Base-by-base conservation (phyloP, 2,888 invertebrate genomes). In the Archaeoteleia sp. region DNA sequence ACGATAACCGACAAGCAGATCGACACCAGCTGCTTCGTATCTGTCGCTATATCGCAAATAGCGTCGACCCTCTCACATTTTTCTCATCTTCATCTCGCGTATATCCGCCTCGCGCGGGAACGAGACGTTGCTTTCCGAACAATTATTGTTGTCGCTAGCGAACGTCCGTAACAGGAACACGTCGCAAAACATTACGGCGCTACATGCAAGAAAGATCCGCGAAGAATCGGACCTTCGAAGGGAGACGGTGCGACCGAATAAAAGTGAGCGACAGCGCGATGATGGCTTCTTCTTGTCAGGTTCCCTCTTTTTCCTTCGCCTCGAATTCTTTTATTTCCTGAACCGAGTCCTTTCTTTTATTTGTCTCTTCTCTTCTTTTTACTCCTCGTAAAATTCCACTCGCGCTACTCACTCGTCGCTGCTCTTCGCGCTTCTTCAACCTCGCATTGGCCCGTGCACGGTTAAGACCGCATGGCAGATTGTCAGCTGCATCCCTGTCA, bases 11-110 rank as follows among this genome's bases (percentile, higher is more conserved):
- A 71, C 67, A 71, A 75, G 75, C 77, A 75, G 79, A 83, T 83
- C 82, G 81, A 79, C 81, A 82, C 80, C 83, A 83, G 82, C 83
- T 83, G 83, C 76, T 80, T 74, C 77, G 77, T 82, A 81, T 82
- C 81, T 81, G 79, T 81, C 81, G 79, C 73, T 77, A 73, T 72
- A 72, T 79, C 78, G 80, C 77, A 83, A 83, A 83, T 83, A 83
- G 80, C 77, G 70, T 61, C 67, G 43, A 43, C 62, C 55, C 69
- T 60, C 53, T 76, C 73, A 58, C 69, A 54, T 68, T 68, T 67
- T 67, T 67, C 72, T 73, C 70, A 49, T 65, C 68, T 58, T 48
- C 45, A 51, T 62, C 48, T 48, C 49, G 60, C 48, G 32, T 39
- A 32, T 29, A 29, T 27, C 20, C 20, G 27, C 14, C 29, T 54